phyloP scores from a whole-genome alignment of 2,888 invertebrate species.

The Agrotis exclamationis region DNA sequence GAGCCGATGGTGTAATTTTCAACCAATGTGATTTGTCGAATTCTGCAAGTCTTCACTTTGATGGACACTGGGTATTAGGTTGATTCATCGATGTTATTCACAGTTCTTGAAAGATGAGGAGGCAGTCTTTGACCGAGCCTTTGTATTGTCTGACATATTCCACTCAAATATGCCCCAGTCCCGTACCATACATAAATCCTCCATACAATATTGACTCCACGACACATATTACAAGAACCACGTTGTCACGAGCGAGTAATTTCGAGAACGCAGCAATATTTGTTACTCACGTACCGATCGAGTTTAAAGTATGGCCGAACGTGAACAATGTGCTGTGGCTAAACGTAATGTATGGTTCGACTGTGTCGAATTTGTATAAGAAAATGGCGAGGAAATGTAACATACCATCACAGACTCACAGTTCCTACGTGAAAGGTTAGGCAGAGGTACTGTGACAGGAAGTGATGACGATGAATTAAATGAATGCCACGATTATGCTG shows the following conservation, averaged over 20 bases:
- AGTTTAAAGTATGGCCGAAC: conserved; percentile 72
- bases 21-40: neutral
- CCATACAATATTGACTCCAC: conserved; percentile 50
- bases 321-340: conserved; percentile 62
- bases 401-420: conserved; percentile 2
- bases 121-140: neutral
- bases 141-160: conserved; percentile 11
- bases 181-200: conserved; percentile 34
- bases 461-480: conserved; percentile 2
- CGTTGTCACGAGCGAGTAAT: conserved; percentile 79
- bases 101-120: neutral
- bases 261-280: conserved; percentile 74
- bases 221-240: conserved; percentile 69
- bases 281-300: conserved; percentile 66
- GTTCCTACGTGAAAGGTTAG: conserved; percentile 12
- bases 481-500: too few relatives aligned
- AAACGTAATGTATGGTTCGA: conserved; percentile 55
- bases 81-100: neutral
- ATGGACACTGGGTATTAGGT: neutral
- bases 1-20: neutral
- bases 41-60: neutral
- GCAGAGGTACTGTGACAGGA: neutral
- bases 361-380: conserved; percentile 56
- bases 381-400: conserved; percentile 47
- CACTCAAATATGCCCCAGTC: conserved; percentile 13